phyloP scores from a whole-genome alignment of 2,113 vertebrate genomes.

The Brienomyrus brachyistius region DNA sequence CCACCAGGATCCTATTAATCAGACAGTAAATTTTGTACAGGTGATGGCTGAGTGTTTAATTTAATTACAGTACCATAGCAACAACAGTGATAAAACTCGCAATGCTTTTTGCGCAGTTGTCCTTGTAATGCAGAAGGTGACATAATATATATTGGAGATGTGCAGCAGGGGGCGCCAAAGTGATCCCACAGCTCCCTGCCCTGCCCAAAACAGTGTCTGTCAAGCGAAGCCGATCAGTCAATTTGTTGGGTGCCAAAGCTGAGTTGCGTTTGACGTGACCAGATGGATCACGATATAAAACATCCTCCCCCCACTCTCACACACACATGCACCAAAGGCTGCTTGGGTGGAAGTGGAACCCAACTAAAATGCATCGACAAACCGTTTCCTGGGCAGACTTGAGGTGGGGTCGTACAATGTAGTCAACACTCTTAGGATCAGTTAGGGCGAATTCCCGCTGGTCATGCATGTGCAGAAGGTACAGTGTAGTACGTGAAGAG shows the following conservation, averaged over 20 bases:
- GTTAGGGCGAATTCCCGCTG: not conserved
- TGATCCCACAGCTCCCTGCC: not conserved
- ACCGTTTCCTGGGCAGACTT: not conserved
- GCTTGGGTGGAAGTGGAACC: not conserved
- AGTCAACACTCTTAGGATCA: not conserved
- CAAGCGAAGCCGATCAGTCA: not conserved
- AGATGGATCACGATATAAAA: not conserved
- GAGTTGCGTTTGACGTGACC: not conserved
- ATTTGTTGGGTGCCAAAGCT: not conserved
- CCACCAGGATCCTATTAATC: slow-evolving; percentile 85
- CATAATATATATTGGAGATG: slow-evolving; percentile 65
- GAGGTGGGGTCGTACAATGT: not conserved
- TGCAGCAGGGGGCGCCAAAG: slow-evolving; percentile 75
- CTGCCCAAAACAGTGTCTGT: not conserved
- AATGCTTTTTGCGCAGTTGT: slow-evolving; percentile 36
- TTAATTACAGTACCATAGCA: slow-evolving; percentile 85
- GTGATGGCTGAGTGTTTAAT: slow-evolving; percentile 72
- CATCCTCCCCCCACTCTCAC: not conserved
- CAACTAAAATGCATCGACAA: not conserved
- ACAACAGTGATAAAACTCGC: slow-evolving; percentile 80
- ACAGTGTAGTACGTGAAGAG: not conserved
- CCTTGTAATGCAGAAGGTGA: slow-evolving; percentile 68
- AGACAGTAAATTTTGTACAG: slow-evolving; percentile 84
- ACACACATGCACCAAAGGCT: not conserved
- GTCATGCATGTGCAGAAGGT: not conserved